Base-by-base conservation (phyloP, 1,140 invertebrate genomes). In the Daktulosphaira vitifoliae region DNA sequence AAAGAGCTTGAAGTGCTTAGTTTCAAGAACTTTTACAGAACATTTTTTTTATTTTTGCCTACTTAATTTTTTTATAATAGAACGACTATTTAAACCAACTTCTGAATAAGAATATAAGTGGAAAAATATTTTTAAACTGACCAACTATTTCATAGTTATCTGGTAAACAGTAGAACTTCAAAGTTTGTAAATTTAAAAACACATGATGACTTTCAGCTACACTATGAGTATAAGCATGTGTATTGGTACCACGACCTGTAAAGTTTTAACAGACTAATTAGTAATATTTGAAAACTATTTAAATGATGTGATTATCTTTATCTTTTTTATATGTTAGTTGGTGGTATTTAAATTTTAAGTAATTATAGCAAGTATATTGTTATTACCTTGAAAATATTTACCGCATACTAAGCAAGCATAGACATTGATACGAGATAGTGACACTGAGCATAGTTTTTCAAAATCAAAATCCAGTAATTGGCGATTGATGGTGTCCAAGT, bases 381-480 rank as follows among this genome's bases (percentile, higher is more conserved):
- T 46, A 68, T 70, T 73, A 81, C 85, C 85, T 81, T 89, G 97
- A 74, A 98, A 99, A 76, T 99, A 99, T 79, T 99, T 99, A 20
- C 97, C 97, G 78, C 97, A 99, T 2, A 99, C 94, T 33, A 99
- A 79, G 75, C 97, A 99, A n/a, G 96, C 96, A 77, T 99, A 99
- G 22, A 99, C 96, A 81, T 99, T 99, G 59, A 99, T 96, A 73
- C 97, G 86, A 0, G 95, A 98, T 44, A 99, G 76, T 3, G 96
- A 98, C 20, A 99, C 87, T 1, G 95, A 99, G 75, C 97, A 99
- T 3, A 99, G 77, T 76, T 99, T 99, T 76, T 99, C 97, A 82
- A 99, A 99, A 80, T 99, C 97, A 82, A 99, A 99, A 78, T 99
- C 97, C 52, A 99, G 78, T 69, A 98, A 85, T 74, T 95, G 92